Base-by-base conservation (phyloP, 2,888 invertebrate genomes). In the Lithophane socia region DNA sequence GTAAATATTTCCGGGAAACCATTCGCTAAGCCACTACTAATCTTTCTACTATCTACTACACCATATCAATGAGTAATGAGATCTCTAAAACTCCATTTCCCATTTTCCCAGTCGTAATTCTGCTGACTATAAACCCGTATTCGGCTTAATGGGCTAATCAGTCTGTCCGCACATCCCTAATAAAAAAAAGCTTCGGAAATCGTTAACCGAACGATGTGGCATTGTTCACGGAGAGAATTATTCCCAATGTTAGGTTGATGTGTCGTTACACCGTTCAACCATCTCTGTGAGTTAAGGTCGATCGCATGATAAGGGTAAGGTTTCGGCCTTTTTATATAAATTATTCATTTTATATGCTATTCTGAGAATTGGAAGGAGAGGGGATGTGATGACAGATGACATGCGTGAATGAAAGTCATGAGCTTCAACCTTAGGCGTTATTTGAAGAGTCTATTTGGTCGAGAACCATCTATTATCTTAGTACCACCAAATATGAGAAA, bases 181-280 rank as follows among this genome's bases (percentile, higher is more conserved):
- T 80, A 79, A 82, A 83, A 77, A 77, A 86, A 75, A 80, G 88
- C 81, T 82, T 88, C 86, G 61, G 64, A 74, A 78, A 84, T 86
- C 90, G 90, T 91, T 92, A 92, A 92, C 90, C 90, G 92, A 91
- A 90, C 91, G 90, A 90, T 83, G 88, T 82, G 90, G 92, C 92
- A 90, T 91, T 93, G 92, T 92, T 91, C 88, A 88, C 84, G 87
- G 88, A 89, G 89, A 88, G 92, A 94, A 93, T 94, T 93, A 93
- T 94, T 89, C 92, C 89, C 91, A 90, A 91, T 90, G 88, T 90
- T 89, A 90, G 90, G 90, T 92, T 91, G 90, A 89, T 87, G 88
- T 87, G 89, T 87, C 90, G 85, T 83, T 76, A 75, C 79, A 79
- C 18, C 68, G 61, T 66, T 71, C 75, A 71, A 70, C 87, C 83